A percentile compares a stretch with the other conserved stretches of the same genome.
phyloP scores from a whole-genome alignment of 2,888 invertebrate species.

The Xestia ashworthii region DNA sequence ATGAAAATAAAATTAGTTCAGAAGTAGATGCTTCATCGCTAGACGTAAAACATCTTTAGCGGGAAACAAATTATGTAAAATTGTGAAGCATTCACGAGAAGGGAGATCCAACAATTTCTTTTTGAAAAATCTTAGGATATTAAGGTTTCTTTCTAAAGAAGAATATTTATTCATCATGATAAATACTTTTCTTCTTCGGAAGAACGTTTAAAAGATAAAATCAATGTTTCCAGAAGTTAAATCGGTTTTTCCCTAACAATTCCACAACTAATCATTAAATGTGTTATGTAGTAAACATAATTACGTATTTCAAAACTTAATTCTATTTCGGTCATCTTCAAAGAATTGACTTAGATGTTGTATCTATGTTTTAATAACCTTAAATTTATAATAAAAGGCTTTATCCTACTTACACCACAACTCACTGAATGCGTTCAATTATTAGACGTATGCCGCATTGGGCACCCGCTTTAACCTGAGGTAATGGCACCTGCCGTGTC shows the following conservation, averaged over 20 bases:
- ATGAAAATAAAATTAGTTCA: conserved; percentile 54
- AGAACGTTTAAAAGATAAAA: background rate
- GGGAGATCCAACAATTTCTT: background rate
- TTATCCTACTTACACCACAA: background rate
- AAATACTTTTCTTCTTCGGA: background rate
- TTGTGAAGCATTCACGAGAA: background rate
- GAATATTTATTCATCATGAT: background rate
- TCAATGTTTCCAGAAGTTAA: background rate
- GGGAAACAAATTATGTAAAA: conserved; percentile 14
- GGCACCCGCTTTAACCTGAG: no score
- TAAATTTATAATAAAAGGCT: no score
- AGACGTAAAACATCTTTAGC: conserved; percentile 17
- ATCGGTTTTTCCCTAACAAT: background rate
- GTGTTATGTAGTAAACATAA: background rate
- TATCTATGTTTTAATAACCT: no score
- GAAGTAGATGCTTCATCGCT: conserved; percentile 23
- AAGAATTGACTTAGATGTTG: background rate
- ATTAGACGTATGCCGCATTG: no score
- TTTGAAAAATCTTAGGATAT: background rate
- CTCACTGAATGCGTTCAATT: background rate
- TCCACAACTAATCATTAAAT: background rate
- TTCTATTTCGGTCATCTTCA: background rate
- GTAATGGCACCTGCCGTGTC: no score
- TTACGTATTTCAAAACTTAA: no score
- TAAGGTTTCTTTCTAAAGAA: background rate